Evolutionary conservation across 2,797 vertebrate genomes (phyloP), one percentile per base, ranked within the genome.

Genomic region (Leuciscus waleckii): DNA sequence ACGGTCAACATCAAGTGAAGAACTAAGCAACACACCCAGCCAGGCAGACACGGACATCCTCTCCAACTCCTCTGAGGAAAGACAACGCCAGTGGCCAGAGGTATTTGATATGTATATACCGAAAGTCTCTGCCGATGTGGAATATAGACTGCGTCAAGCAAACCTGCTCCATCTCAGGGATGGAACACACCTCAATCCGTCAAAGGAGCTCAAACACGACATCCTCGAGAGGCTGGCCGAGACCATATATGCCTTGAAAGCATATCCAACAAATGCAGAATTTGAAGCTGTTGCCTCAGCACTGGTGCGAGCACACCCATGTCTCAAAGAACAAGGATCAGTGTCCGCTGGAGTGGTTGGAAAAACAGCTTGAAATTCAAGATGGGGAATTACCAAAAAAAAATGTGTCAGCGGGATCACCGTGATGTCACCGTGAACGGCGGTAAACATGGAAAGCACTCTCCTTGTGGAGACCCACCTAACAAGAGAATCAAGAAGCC

Each of bases 341-440:
- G 13, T 23, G 23, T 46, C n/a, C 5, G 41, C 37, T 41, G 43
- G 14, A 4, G 13, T 11, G 70, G 70, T 21, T 73, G 71, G 71
- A 74, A 46, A 43, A 46, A 74, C n/a, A 74, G 71, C 7, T 26
- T 74, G 2, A 74, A 74, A 49, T 46, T 26, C 41, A 74, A 74
- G 41, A 74, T 74, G 71, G 71, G n/a, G 10, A 74, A 74, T 32
- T 88, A 85, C 1, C 80, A 82, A 81, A 39, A 1, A 1, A 86
- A 90, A 84, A 83, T 85, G 86, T 1, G 63, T 32, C 21, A 75
- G 26, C 5, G 80, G 1, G 89, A 88, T 7, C 4, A 61, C 76
- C 9, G 58, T 79, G 88, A 89, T 65, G 84, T 90, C 63, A 58
- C 68, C n/a, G 78, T 90, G 8, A 91, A 91, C 21, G 19, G 75